A percentile compares a stretch with the other conserved stretches of the same genome.
phyloP scores from a whole-genome alignment of 2,113 vertebrate species.

The Climacteris rufus region DNA sequence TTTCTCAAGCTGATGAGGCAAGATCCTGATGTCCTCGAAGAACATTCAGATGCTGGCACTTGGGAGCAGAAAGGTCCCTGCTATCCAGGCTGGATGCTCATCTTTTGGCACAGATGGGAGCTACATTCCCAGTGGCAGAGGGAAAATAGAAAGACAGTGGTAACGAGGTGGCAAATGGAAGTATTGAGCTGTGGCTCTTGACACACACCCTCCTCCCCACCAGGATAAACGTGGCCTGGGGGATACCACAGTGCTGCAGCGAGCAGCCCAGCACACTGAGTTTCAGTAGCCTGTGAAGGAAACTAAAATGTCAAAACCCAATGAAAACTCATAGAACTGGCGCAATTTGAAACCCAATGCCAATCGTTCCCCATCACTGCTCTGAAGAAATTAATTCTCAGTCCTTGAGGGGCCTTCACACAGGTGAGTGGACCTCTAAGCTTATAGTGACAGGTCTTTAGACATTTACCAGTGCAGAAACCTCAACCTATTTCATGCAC shows the following conservation, averaged over 20 bases:
- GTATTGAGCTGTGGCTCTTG: not conserved
- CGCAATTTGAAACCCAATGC: not conserved
- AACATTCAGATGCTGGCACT: not conserved
- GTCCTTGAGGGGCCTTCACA: not conserved
- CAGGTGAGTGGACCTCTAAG: not conserved
- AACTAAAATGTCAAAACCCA: not conserved
- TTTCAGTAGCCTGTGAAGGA: not conserved
- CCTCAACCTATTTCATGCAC: not conserved
- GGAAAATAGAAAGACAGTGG: not conserved
- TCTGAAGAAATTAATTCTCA: not conserved
- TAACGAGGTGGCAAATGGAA: not conserved
- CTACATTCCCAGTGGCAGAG: not conserved
- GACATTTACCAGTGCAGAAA: not conserved
- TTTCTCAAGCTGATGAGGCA: not conserved
- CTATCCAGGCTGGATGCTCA: not conserved
- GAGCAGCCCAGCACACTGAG: not conserved
- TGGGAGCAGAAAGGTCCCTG: not conserved
- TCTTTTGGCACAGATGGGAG: not conserved
- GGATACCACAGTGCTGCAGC: not conserved
- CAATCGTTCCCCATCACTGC: fast-evolving
- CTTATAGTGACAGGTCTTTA: not conserved
- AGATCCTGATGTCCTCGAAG: not conserved
- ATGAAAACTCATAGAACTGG: not conserved
- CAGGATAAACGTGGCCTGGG: not conserved
- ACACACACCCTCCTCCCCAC: fast-evolving